phyloP scores from a whole-genome alignment of 2,888 invertebrate species.

The Sinelater perroti region DNA sequence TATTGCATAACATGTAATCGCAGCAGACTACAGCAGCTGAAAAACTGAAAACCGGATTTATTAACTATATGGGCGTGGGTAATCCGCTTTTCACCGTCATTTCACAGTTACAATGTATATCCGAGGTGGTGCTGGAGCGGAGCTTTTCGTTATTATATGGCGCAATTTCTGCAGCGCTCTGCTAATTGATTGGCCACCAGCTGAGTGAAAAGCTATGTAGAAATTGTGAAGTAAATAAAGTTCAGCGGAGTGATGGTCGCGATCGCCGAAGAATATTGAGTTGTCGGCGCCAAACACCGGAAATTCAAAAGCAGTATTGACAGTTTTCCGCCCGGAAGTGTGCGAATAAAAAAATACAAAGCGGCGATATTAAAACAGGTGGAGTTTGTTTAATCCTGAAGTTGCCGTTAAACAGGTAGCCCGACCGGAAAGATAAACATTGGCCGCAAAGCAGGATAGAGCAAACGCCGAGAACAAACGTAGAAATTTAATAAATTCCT shows the following conservation, averaged over 20 bases:
- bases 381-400: slow-evolving; percentile 37
- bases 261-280: slow-evolving; percentile 15
- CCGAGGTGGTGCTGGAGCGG: neutral
- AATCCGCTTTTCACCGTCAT: slow-evolving; percentile 4
- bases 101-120: neutral
- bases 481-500: slow-evolving; percentile 48
- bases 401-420: slow-evolving; percentile 40
- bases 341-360: slow-evolving; percentile 26
- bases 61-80: neutral
- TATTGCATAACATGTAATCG: too few relatives aligned
- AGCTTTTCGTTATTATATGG: neutral
- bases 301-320: slow-evolving; percentile 18
- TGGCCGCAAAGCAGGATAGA: slow-evolving; percentile 45
- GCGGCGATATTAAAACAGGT: slow-evolving; percentile 29
- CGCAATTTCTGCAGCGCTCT: neutral
- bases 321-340: slow-evolving; percentile 17
- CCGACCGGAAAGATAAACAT: slow-evolving; percentile 45
- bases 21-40: neutral
- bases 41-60: neutral
- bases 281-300: slow-evolving; percentile 15
- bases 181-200: neutral
- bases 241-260: slow-evolving; percentile 5
- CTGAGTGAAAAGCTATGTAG: neutral
- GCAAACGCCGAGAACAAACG: slow-evolving; percentile 46
- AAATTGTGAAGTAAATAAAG: slow-evolving; percentile 3